These are phyloP conservation scores for Larimichthys polyactis DNA, from an alignment of 2,113 vertebrate species.

Conservation along the genomic window DNA sequence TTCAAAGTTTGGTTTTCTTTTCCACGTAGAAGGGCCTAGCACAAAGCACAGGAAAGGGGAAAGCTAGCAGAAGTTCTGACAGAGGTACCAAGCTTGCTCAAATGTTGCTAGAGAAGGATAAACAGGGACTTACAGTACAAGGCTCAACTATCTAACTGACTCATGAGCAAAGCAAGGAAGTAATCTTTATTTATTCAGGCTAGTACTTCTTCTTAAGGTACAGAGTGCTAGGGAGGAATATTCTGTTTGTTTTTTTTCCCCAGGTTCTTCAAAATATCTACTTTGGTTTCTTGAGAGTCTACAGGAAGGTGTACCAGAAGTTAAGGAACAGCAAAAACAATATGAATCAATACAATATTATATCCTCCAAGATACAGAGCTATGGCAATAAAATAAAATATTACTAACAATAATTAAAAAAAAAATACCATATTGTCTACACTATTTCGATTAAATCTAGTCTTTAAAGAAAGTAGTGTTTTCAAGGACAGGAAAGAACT, in stretches of 20 bases:
- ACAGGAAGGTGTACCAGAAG: background rate
- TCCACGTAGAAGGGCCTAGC: too few species aligned
- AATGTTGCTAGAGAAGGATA: too few species aligned
- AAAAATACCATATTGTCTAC: constrained; percentile 1
- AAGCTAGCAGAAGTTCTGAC: too few species aligned
- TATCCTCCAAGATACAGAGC: background rate
- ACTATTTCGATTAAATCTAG: constrained; percentile 11
- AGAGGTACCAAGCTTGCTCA: too few species aligned
- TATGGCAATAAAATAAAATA: constrained; percentile 5
- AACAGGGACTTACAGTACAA: too few species aligned
- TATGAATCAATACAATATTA: background rate
- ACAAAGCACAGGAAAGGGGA: too few species aligned
- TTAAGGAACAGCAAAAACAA: background rate
- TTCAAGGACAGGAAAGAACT: constrained; percentile 26
- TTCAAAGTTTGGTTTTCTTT: too few species aligned
- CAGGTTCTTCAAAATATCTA: background rate
- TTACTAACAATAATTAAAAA: too few species aligned
- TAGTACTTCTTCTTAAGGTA: background rate
- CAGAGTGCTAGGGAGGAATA: too few species aligned
- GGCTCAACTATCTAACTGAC: too few species aligned
- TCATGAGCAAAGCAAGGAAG: background rate
- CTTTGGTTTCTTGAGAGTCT: background rate
- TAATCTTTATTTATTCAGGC: too few species aligned
- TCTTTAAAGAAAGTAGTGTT: constrained; percentile 29
- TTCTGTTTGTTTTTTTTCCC: background rate